Percentiles rank a stretch among this genome's conserved stretches.
These are phyloP conservation scores for Chloropsis hardwickii DNA, from an alignment of 2,113 vertebrate species.

Conservation along the genomic window DNA sequence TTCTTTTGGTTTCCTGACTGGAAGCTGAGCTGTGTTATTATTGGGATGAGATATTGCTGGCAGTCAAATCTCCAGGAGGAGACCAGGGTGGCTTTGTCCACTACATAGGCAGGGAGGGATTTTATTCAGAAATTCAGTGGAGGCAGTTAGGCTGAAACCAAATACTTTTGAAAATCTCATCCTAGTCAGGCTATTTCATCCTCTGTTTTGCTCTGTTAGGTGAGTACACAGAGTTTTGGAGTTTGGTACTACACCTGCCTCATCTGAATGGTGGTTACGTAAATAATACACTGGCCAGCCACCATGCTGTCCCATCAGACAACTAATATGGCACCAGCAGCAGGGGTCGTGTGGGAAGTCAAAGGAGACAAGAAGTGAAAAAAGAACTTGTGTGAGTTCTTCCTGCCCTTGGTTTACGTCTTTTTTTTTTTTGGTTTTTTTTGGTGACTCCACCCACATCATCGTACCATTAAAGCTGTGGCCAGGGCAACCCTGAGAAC, in stretches of 20 bases:
- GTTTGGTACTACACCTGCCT: not conserved
- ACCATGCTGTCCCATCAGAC: not conserved
- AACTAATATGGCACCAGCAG: not conserved
- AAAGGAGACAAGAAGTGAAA: not conserved
- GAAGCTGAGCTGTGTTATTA: not conserved
- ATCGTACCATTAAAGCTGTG: not conserved
- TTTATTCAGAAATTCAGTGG: not conserved
- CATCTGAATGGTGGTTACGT: fast-evolving
- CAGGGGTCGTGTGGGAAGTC: not conserved
- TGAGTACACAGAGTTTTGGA: not conserved
- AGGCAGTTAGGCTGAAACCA: not conserved
- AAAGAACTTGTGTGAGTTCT: not conserved
- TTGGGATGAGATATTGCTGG: not conserved
- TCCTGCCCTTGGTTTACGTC: not conserved
- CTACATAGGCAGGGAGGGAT: not conserved
- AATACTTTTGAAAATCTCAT: not conserved
- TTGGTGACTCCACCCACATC: not conserved
- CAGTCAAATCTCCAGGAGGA: not conserved
- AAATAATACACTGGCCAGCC: not conserved
- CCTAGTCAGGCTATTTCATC: not conserved
- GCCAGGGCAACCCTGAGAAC: not conserved
- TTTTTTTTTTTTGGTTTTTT: not conserved
- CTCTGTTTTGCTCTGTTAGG: not conserved
- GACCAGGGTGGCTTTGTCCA: not conserved
- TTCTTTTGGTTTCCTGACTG: not conserved